Conservation (phyloP, 2,113 vertebrate genomes). For the Scomber japonicus region DNA sequence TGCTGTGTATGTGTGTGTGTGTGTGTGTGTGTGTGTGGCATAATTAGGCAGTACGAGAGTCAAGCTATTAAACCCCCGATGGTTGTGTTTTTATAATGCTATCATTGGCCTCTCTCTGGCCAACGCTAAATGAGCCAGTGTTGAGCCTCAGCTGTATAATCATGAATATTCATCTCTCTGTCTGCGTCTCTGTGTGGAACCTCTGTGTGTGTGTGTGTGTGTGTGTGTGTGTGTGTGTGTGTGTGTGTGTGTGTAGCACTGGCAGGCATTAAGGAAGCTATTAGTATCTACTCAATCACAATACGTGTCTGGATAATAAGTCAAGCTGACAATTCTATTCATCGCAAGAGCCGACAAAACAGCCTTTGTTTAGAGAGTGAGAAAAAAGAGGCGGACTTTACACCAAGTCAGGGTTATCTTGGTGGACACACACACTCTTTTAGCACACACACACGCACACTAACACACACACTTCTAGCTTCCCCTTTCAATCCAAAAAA, state of each 20-base stretch:
- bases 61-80: constrained; percentile 70
- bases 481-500: constrained; percentile 7
- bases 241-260: constrained; percentile 41
- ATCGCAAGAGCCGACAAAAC: constrained; percentile 53
- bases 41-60: constrained; percentile 75
- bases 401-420: constrained; percentile 22
- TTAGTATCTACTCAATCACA: constrained; percentile 68
- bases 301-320: constrained; percentile 68
- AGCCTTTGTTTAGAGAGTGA: constrained; percentile 42
- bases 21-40: constrained; percentile 34
- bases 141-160: constrained; percentile 71
- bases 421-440: constrained; percentile 9
- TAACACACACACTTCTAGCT: neutral
- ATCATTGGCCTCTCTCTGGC: constrained; percentile 71
- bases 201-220: constrained; percentile 52
- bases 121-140: constrained; percentile 75
- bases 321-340: constrained; percentile 64
- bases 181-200: constrained; percentile 49
- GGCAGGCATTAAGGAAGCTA: constrained; percentile 70
- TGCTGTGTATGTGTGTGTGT: constrained; percentile 22
- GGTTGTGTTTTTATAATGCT: constrained; percentile 72
- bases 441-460: neutral
- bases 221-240: constrained; percentile 42
- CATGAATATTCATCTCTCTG: constrained; percentile 79
- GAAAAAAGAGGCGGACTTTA: constrained; percentile 1